These are phyloP conservation scores for Phylloscopus trochilus DNA, from an alignment of 2,113 vertebrate species.

Conservation along the genomic window DNA sequence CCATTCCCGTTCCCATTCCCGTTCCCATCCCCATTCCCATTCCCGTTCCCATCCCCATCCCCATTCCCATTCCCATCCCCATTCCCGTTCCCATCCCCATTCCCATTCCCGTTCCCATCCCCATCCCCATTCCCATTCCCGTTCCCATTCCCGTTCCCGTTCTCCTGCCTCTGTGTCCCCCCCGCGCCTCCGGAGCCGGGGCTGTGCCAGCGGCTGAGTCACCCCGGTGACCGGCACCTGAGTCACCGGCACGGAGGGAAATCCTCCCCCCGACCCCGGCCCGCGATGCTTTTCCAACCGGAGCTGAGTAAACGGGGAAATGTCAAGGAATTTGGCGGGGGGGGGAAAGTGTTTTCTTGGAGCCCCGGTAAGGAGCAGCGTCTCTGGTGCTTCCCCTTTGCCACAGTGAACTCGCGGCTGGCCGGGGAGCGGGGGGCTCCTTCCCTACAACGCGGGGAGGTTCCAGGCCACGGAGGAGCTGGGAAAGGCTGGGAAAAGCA, in stretches of 20 bases:
- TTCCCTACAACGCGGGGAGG: accelerated
- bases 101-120: too few relatives aligned
- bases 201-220: constrained; percentile 18
- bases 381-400: constrained; percentile 18
- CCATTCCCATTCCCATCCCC: too few relatives aligned
- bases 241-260: constrained; percentile 36
- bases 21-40: too few relatives aligned
- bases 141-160: background rate
- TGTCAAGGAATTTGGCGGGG: constrained; percentile 22
- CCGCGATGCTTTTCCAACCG: constrained; percentile 6
- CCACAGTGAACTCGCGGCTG: background rate
- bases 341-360: background rate
- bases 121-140: accelerated
- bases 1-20: too few relatives aligned
- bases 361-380: background rate
- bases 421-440: background rate
- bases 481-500: background rate
- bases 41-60: too few relatives aligned
- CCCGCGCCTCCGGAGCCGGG: background rate
- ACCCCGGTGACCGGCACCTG: constrained; percentile 46
- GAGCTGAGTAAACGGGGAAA: constrained; percentile 63
- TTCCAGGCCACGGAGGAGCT: background rate
- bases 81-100: too few relatives aligned
- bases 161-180: background rate
- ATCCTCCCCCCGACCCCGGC: constrained; percentile 8